Evolutionary conservation across 2,797 vertebrate species (phyloP), one percentile per base, ranked within the genome.

Genomic region (Brotogeris chrysoptera): DNA sequence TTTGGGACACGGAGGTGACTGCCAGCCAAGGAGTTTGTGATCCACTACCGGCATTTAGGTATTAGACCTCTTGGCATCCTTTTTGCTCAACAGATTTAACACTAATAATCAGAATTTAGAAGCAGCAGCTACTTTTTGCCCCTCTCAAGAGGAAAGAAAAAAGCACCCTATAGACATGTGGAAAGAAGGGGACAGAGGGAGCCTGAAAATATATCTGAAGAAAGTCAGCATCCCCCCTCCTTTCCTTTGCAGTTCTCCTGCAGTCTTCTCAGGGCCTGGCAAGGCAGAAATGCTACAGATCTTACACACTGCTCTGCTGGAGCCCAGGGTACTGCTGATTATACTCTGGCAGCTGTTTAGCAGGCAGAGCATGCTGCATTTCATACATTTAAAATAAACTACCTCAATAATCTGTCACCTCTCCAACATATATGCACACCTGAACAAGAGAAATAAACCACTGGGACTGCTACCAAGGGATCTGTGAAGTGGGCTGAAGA

Each of bases 371-470:
- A 88, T 13, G 1, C 21, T 59, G 69, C 72, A 80, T 68, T 93
- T 96, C 79, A 74, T 65, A 88, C 65, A 65, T 60, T 4, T 46
- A 69, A 91, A 96, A 86, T 63, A 83, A 94, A 93, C 3, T 16
- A 80, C 72, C 57, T 91, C 78, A 77, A 55, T 64, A 86, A 92
- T 28, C 80, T 34, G 14, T 81, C 85, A 79, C 46, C 59, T 92
- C 72, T 81, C 55, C 4, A 23, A 89, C 90, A 83, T 41, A 50
- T 24, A 34, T 5, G 17, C 76, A 70, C 85, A 81, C 91, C 87
- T 76, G 89, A 89, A 81, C 73, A 86, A 79, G 84, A 76, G 84
- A 94, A 95, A 91, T 11, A 91, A 88, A 95, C 57, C 83, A 44
- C 92, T 80, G 85, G 28, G 81, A 83, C 86, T 69, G 18, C 21